These are phyloP conservation scores for Chascanopsetta lugubris DNA, from an alignment of 2,113 vertebrate species.

Conservation along the genomic window DNA sequence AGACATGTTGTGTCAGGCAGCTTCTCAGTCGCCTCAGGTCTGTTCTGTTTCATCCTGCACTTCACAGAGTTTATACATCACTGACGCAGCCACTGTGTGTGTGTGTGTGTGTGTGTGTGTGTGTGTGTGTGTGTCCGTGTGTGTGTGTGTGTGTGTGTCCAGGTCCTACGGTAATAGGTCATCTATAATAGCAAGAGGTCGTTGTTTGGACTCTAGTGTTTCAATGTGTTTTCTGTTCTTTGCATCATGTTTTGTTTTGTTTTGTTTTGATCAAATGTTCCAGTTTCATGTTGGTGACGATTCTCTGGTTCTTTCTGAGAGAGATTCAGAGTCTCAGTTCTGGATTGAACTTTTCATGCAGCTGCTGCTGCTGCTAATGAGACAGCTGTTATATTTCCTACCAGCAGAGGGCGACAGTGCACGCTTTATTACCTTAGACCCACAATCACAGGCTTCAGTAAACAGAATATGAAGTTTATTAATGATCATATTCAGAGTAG, in stretches of 20 bases:
- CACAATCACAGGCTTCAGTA: no score
- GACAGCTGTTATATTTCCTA: neutral
- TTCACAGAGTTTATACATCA: neutral
- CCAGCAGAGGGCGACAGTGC: constrained; percentile 57
- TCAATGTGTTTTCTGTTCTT: no score
- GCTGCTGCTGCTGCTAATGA: neutral
- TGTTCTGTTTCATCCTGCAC: neutral
- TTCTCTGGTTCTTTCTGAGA: neutral
- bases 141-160: neutral
- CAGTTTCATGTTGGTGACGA: no score
- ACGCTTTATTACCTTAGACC: neutral
- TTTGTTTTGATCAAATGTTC: no score
- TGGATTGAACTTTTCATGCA: neutral
- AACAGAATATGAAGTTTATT: no score
- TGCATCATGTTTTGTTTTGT: no score
- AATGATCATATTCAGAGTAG: no score
- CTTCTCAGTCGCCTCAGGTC: constrained; percentile 35
- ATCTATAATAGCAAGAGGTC: no score
- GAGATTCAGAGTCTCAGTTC: neutral
- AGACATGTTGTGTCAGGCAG: constrained; percentile 59
- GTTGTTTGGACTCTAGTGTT: no score
- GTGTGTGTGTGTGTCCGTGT: neutral
- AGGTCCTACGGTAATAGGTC: no score
- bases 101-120: neutral
- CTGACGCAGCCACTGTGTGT: no score